phyloP scores from a whole-genome alignment of 2,113 vertebrate species.

The Brienomyrus longianalis region DNA sequence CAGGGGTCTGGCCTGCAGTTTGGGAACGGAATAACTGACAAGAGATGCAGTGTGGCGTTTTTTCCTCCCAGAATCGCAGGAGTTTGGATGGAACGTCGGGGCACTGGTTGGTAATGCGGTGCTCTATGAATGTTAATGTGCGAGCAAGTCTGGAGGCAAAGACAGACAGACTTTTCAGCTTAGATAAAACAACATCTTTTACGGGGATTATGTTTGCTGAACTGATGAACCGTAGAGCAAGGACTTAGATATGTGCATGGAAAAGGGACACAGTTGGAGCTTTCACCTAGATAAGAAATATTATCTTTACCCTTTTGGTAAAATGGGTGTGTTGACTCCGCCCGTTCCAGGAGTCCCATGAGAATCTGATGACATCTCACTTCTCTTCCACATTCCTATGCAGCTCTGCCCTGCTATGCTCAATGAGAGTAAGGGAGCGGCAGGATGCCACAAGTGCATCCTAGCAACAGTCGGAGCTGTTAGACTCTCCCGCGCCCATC shows the following conservation, averaged over 20 bases:
- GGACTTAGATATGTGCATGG: constrained; percentile 23
- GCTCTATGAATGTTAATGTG: constrained; percentile 38
- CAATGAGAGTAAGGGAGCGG: constrained; percentile 15
- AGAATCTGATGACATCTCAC: constrained; percentile 20
- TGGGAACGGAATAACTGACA: background rate
- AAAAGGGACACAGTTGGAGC: constrained; percentile 29
- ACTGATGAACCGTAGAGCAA: constrained; percentile 35
- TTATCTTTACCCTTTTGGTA: background rate
- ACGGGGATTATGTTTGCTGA: constrained; percentile 31
- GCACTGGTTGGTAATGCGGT: background rate
- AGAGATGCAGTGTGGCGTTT: background rate
- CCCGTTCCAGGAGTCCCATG: background rate
- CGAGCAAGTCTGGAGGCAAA: constrained; percentile 22
- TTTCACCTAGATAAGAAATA: constrained; percentile 5
- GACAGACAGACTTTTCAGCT: constrained; percentile 34
- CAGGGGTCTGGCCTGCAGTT: background rate
- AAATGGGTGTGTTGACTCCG: background rate
- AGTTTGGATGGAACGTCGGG: background rate
- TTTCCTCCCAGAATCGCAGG: background rate
- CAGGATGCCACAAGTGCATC: constrained; percentile 67
- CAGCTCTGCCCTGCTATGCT: background rate
- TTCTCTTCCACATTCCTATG: background rate
- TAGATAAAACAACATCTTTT: constrained; percentile 46
- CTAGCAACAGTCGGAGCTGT: constrained; percentile 62
- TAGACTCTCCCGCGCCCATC: too few species aligned